Evolutionary conservation across 2,888 invertebrate species (phyloP), one percentile per base, ranked within the genome.

Genomic region (Lasius platythorax): DNA sequence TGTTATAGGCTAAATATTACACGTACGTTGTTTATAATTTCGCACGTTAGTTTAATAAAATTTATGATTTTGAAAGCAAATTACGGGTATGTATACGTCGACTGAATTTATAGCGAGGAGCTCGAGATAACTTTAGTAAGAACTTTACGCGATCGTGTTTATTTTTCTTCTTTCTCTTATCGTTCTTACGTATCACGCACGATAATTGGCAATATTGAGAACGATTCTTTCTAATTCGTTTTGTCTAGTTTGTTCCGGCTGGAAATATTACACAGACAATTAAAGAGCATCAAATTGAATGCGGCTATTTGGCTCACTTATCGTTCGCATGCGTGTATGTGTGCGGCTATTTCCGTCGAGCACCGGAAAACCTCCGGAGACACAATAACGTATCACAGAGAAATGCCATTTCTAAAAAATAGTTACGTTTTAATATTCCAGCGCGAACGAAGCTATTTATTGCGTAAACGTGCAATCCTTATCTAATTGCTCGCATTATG

Each of bases 291-390:
- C 28, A n/a, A 28, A 46, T n/a, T 72, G 23, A 37, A 43, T 18
- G 15, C 12, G 37, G 15, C 0, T 61, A 56, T 37, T 72, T 46
- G 23, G 33, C 23, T 79, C 70, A 3, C 33, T 79, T 61, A 61
- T 79, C 70, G 12, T 37, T 50, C 53, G 18, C 9, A n/a, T 67
- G 33, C 3, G 15, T 53, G 18, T 15, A 37, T 37, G 18, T 11
- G 12, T n/a, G 18, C n/a, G 30, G 43, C 15, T 68, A 78, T 58
- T 68, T 78, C 15, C 23, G 30, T 79, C 37, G 33, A 33, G 8
- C 15, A 46, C 23, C 37, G 46, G 61, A 81, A 81, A 61, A 72
- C 8, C 33, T 72, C 70, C 70, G 12, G 33, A 61, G 79, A 81
- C 50, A 43, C 30, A 72, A 50, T 72, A 58, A 72, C 23, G n/a